These are phyloP conservation scores for Arremon brunneinucha DNA, from an alignment of 2,797 vertebrate species.

Conservation along the genomic window DNA sequence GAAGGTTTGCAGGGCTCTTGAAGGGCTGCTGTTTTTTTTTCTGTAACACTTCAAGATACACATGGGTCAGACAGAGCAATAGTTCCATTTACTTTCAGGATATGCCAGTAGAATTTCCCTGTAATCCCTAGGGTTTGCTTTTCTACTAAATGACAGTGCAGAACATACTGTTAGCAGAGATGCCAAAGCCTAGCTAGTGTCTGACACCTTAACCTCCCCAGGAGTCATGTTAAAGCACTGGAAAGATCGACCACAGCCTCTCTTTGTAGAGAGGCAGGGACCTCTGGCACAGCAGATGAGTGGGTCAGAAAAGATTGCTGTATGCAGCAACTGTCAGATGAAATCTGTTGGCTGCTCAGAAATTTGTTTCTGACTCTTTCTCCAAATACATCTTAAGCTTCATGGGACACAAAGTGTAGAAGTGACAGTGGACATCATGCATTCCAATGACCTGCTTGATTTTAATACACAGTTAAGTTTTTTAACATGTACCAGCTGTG, in stretches of 20 bases:
- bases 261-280: background rate
- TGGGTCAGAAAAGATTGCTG: conserved; percentile 17
- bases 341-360: background rate
- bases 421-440: background rate
- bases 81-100: conserved; percentile 30
- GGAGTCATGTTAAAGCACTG: background rate
- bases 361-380: conserved; percentile 3
- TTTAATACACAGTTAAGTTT: background rate
- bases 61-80: background rate
- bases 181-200: background rate
- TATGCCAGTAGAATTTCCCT: background rate
- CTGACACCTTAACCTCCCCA: conserved; percentile 18
- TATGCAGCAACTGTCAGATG: background rate
- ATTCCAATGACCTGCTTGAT: background rate
- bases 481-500: background rate
- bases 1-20: background rate
- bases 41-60: background rate
- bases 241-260: background rate
- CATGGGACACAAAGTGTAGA: background rate
- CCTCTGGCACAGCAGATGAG: background rate
- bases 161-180: conserved; percentile 16
- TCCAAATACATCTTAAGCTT: background rate
- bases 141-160: conserved; percentile 31
- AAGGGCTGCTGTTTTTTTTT: conserved; percentile 15
- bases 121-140: background rate